Evolutionary conservation across 2,797 vertebrate species (phyloP), one percentile per base, ranked within the genome.

Genomic region (Lacerta agilis): DNA sequence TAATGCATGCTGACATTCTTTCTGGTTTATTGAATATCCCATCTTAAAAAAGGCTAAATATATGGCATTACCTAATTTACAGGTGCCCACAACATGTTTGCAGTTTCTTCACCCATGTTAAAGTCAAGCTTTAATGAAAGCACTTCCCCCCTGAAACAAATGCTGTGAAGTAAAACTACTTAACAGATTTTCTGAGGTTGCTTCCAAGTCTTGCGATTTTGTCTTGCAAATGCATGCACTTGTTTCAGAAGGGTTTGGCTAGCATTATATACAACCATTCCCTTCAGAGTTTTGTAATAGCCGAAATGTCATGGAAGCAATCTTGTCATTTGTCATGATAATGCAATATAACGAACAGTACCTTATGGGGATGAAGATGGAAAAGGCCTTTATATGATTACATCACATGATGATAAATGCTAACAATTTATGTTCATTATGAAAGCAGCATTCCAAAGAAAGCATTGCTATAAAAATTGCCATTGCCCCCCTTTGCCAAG

Each of bases 381-480:
- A 90, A 95, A 95, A 96, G 83, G 86, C 89, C 94, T 97, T 97
- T 95, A 95, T 95, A 93, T 93, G 94, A 97, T 96, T 96, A 95
- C 89, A 96, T 96, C 91, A 93, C 81, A 86, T 83, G 90, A 95
- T 96, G 96, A 97, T 95, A 95, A 95, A 97, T 96, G 96, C 91
- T 95, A 95, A 92, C 96, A 97, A 97, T 97, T 95, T 96, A 82
- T 92, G 93, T 90, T 96, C 95, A 94, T 96, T 96, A 96, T 93
- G 88, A 96, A 92, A 95, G 91, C 87, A 95, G 90, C 94, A 95
- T 94, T 94, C 93, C 92, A 91, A 96, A 90, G 93, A 95, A 94
- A 96, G 96, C 83, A 94, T 85, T 94, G 91, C 94, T 93, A 95
- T 95, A 96, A 93, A 94, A 95, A 94, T 92, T 95, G 49, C 90